Base-by-base conservation (phyloP, 2,888 invertebrate genomes). In the Drosophila mettleri region DNA sequence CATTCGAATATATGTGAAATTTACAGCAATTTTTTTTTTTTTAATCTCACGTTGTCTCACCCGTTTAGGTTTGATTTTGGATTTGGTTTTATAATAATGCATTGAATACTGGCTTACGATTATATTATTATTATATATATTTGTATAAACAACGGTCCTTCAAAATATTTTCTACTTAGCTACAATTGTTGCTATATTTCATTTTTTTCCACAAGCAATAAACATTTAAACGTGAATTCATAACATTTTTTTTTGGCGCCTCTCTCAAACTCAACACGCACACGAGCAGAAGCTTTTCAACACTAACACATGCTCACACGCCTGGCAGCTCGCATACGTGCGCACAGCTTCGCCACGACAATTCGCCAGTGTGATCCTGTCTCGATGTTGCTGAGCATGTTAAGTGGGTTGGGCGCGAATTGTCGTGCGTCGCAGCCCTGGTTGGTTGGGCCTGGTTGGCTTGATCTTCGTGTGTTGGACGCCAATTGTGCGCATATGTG, bases 221-320 rank as follows among this genome's bases (percentile, higher is more conserved):
- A 79, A 75, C 80, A 83, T 80, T 79, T 72, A 72, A 79, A 83
- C 83, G 73, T 79, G 81, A 72, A 69, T 79, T 80, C 49, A 53
- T 52, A 80, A 65, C 51, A 69, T 52, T 57, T 49, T 57, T 49
- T 45, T 51, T 67, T 33, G 36, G 46, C 70, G 39, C 57, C 54
- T 36, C 58, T 41, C 34, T 27, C 38, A 39, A 38, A 33, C 49
- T 54, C 41, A 34, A 18, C 9, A 33, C 29, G 16, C 14, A 33
- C n/a, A 6, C n/a, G 46, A 20, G 7, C 12, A 12, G n/a, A 54
- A 41, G 18, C 12, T 57, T 38, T 34, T 31, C 43, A 61, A 24
- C 39, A 38, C 24, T 54, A n/a, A 12, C 39, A 45, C 39, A 24
- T 48, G 12, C 36, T 39, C 39, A 18, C 31, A 16, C 46, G 36